Evolutionary conservation across 2,888 invertebrate species (phyloP), one percentile per base, ranked within the genome.

Genomic region (Pachymerium ferrugineum): DNA sequence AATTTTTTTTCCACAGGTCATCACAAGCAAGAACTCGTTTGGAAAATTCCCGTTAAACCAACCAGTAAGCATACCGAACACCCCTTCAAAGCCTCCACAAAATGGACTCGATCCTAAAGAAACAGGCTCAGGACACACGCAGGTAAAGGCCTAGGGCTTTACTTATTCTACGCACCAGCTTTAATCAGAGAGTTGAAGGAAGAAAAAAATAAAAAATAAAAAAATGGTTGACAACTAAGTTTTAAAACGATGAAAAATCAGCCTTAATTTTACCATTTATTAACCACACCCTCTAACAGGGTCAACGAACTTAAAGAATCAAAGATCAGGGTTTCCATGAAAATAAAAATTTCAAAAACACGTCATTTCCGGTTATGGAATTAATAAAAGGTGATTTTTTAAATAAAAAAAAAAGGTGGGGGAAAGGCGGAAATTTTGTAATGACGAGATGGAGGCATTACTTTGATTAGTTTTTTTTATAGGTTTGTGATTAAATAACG

Each of bases 31-130:
- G 19, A 47, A 47, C 47, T 47, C 47, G 47, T 47, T 47, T 47
- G 47, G 47, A 47, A 47, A 47, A 47, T 47, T 47, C 47, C 47
- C 47, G 47, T 47, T 47, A 47, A 38, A 38, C 38, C 47, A 19
- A 19, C 47, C 47, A 19, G 5, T 38, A 38, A n/a, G n/a, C n/a
- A n/a, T n/a, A n/a, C n/a, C 38, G 38, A 47, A 47, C 47, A 47
- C 47, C 47, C 47, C 47, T 47, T 6, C 3, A 19, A 47, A 4
- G 16, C 47, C 19, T 6, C 47, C 47, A 19, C 19, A 22, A 1
- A 47, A 47, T 47, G 47, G 47, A 47, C 47, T 22, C 47, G 19
- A 12, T 22, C 47, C n/a, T n/a, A n/a, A n/a, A 6, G 47, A 47
- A 47, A 47, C 47, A 47, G 47, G 47, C 47, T 47, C 47, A 38